Evolutionary conservation across 2,797 vertebrate species (phyloP).

Genomic region (Gallirallus australis): DNA sequence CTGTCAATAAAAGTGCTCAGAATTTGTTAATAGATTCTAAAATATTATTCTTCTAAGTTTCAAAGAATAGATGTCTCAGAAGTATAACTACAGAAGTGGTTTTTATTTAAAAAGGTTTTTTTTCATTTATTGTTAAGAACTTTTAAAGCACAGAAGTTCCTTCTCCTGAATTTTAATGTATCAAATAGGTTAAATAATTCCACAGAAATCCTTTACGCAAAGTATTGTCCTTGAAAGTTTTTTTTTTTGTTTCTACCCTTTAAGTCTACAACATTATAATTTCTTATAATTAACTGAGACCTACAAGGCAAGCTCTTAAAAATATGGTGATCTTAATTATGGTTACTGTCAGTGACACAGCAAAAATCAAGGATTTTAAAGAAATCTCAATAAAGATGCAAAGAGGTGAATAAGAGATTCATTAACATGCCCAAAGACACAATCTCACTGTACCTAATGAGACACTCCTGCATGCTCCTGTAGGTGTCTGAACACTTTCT

Average conservation of each 20-base stretch:
- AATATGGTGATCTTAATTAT: background rate
- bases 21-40: background rate
- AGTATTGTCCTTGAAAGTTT: background rate
- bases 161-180: conserved; percentile 2
- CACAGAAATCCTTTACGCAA: background rate
- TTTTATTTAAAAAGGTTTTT: background rate
- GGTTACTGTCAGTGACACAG: conserved; percentile 4
- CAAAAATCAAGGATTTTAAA: background rate
- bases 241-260: background rate
- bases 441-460: background rate
- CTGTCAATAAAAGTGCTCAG: background rate
- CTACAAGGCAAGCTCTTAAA: background rate
- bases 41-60: background rate
- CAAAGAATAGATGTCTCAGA: conserved; percentile 6
- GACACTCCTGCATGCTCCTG: background rate
- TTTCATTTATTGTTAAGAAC: background rate
- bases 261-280: background rate
- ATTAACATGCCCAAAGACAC: background rate
- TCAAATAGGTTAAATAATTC: background rate
- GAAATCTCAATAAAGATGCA: background rate
- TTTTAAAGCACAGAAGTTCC: background rate
- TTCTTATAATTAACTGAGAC: background rate
- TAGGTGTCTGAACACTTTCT: conserved; percentile 9
- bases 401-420: background rate
- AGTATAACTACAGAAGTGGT: background rate